Percentiles rank a stretch among this genome's conserved stretches.
Evolutionary conservation across 2,797 vertebrate species (phyloP).

Genomic region (Catostomus latipinnis): DNA sequence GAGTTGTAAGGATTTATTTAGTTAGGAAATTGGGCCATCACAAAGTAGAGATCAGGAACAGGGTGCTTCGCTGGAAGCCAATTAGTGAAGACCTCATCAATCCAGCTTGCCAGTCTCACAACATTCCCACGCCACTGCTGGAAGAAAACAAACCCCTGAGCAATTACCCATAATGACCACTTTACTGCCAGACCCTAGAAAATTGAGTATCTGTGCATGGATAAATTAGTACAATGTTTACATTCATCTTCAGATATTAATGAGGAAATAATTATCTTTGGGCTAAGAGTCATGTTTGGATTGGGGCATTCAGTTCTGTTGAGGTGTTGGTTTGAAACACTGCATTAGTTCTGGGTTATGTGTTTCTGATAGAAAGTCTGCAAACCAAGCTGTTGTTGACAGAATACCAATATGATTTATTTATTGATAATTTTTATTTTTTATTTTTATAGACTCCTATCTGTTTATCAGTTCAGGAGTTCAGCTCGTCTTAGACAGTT

Average conservation of each 20-base stretch:
- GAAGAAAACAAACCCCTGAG: slow-evolving; percentile 32
- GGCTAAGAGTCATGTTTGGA: neutral
- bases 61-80: slow-evolving; percentile 60
- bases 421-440: too few species aligned
- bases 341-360: slow-evolving; percentile 4
- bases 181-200: slow-evolving; percentile 22
- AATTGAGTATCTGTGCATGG: neutral
- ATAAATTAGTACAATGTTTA: slow-evolving; percentile 26
- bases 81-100: slow-evolving; percentile 67
- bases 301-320: neutral
- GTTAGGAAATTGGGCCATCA: slow-evolving; percentile 69
- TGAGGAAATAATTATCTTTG: neutral
- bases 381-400: slow-evolving; percentile 31
- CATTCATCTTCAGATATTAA: slow-evolving; percentile 18
- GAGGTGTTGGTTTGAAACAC: neutral
- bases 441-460: slow-evolving; percentile 21
- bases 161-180: slow-evolving; percentile 51
- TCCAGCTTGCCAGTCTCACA: slow-evolving; percentile 49
- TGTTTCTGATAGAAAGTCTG: slow-evolving; percentile 12
- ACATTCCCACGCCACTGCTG: slow-evolving; percentile 61
- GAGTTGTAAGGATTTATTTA: slow-evolving; percentile 61
- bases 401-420: neutral
- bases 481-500: slow-evolving; percentile 32
- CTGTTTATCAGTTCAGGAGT: slow-evolving; percentile 36
- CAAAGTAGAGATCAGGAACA: slow-evolving; percentile 60